Conservation (phyloP, 2,113 vertebrate genomes). For the Cariama cristata region DNA sequence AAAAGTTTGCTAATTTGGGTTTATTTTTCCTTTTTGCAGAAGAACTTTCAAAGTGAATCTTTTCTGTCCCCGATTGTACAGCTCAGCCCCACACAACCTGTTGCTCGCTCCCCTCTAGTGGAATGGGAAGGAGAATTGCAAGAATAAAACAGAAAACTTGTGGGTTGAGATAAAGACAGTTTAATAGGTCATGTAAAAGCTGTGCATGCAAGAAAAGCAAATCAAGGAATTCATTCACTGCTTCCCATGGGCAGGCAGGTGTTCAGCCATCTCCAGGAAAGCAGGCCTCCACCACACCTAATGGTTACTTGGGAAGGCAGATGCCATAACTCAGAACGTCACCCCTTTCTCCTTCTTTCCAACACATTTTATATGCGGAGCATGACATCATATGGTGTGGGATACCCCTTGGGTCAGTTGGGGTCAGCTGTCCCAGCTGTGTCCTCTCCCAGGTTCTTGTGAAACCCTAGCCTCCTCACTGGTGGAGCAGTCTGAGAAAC, state of each 20-base stretch:
- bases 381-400: rapidly evolving
- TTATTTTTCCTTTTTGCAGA: not conserved
- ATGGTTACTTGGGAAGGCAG: not conserved
- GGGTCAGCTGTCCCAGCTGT: no score
- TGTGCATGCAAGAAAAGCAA: not conserved
- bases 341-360: not conserved
- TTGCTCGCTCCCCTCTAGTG: not conserved
- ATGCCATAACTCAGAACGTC: rapidly evolving
- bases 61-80: not conserved
- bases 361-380: not conserved
- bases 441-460: no score
- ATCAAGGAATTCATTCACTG: not conserved
- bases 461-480: rapidly evolving
- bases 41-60: not conserved
- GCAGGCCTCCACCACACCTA: not conserved
- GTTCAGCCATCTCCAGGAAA: not conserved
- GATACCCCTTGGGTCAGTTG: not conserved
- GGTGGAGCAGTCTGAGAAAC: rapidly evolving
- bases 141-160: not conserved
- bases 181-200: no score
- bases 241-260: not conserved
- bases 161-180: no score
- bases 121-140: not conserved
- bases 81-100: not conserved
- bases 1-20: not conserved